Base-by-base conservation (phyloP, 2,888 invertebrate species). In the Boloria selene region DNA sequence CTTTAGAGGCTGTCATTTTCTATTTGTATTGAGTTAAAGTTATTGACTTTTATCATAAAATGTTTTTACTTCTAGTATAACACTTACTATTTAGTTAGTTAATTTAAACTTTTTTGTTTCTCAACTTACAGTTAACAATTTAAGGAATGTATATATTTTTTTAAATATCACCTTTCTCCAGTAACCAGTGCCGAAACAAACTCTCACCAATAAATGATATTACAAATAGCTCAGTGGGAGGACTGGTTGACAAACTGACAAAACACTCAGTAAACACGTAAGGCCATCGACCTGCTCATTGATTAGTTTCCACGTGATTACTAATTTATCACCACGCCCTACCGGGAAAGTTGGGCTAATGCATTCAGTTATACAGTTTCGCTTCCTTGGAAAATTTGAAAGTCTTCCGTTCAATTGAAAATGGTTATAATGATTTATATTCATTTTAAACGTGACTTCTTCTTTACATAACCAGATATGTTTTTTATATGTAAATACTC, bases 251-350 rank as follows among this genome's bases (percentile, higher is more conserved):
- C 84, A 82, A 71, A 70, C 67, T 71, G 72, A 72, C 75, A 78
- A 77, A 74, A 80, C 78, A 75, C 77, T 84, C 79, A 76, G 84
- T 79, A 88, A 89, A 88, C 84, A 73, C 64, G 78, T 80, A 83
- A 49, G 89, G 88, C 89, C 88, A 83, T 81, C 85, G 85, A 90
- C 88, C 89, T 79, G 71, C 66, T 74, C 77, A 85, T 85, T 82
- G 85, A 87, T 85, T 85, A 83, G 77, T 76, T 74, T 75, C 75
- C 78, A 75, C 76, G 76, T 80, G 78, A 85, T 83, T 82, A 86
- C 78, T 83, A 82, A 84, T 82, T 78, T 81, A 83, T 82, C 78
- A 82, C 75, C 69, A 70, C 75, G 73, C 68, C 71, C 74, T 70
- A 73, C 70, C 73, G 74, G 73, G 72, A 77, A 82, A 76, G 75